Conservation (phyloP, 2,888 invertebrate species). For the Drosophila neonasuta region DNA sequence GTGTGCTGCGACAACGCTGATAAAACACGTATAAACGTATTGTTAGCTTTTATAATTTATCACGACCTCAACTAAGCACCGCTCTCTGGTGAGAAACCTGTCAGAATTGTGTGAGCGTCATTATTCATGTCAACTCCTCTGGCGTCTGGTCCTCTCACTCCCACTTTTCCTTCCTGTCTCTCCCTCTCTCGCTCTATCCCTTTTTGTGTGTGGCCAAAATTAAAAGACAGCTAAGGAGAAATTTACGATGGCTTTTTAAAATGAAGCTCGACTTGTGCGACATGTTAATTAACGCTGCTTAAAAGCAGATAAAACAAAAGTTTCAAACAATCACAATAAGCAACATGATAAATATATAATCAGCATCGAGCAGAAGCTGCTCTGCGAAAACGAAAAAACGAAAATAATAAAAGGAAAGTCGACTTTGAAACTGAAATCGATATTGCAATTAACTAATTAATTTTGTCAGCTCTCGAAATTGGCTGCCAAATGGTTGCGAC, state of each 20-base stretch:
- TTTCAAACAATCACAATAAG: constrained; percentile 12
- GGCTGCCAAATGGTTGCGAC: constrained; percentile 27
- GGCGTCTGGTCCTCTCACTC: constrained; percentile 1
- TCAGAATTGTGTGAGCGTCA: constrained; percentile 46
- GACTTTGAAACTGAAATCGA: constrained; percentile 6
- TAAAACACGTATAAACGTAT: constrained; percentile 56
- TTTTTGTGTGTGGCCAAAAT: constrained; percentile 17
- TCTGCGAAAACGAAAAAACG: neutral
- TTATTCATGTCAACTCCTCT: constrained; percentile 49
- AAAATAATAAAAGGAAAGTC: neutral
- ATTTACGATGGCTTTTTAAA: constrained; percentile 33
- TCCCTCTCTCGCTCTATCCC: neutral
- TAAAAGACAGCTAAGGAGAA: constrained; percentile 34
- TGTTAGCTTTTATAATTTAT: constrained; percentile 54
- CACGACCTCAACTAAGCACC: constrained; percentile 30
- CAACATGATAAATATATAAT: constrained; percentile 12
- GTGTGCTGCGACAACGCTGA: constrained; percentile 34
- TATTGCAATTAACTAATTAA: constrained; percentile 33
- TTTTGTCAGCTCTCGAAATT: constrained; percentile 10
- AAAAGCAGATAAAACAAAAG: constrained; percentile 28
- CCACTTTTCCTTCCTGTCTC: neutral
- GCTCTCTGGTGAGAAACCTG: constrained; percentile 41
- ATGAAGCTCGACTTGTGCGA: constrained; percentile 24
- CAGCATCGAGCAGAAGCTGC: neutral
- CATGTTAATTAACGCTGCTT: constrained; percentile 41